These are phyloP conservation scores for Smithornis capensis DNA, from an alignment of 2,113 vertebrate genomes.

Conservation along the genomic window DNA sequence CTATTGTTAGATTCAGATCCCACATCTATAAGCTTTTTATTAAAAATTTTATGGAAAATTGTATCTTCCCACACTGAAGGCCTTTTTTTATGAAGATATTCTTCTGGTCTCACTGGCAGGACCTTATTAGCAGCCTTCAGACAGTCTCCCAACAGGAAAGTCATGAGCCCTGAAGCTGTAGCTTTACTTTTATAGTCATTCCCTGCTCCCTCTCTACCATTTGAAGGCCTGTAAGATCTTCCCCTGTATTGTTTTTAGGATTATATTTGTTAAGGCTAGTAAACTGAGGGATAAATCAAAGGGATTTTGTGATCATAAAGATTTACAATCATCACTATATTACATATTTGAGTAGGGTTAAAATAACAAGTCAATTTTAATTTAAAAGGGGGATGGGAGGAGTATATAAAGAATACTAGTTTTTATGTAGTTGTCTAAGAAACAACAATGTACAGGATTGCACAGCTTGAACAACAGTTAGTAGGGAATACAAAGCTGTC, in stretches of 20 bases:
- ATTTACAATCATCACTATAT: slow-evolving; percentile 35
- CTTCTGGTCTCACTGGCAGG: background rate
- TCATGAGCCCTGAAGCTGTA: slow-evolving; percentile 28
- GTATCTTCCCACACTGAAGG: slow-evolving; percentile 17
- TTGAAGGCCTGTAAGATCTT: slow-evolving; percentile 25
- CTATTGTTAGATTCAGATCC: background rate
- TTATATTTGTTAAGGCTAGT: slow-evolving; percentile 42
- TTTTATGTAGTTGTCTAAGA: background rate
- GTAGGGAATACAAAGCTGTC: background rate
- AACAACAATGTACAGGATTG: background rate
- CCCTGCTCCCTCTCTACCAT: background rate
- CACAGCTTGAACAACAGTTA: background rate
- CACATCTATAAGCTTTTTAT: slow-evolving; percentile 31
- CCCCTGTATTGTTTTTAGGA: slow-evolving; percentile 44
- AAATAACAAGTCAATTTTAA: slow-evolving; percentile 54
- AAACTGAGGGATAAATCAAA: slow-evolving; percentile 41
- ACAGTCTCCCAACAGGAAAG: slow-evolving; percentile 22
- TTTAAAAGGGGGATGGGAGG: background rate
- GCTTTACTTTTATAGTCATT: background rate
- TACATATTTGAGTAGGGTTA: slow-evolving; percentile 59
- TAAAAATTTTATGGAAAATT: background rate
- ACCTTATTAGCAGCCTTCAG: slow-evolving; percentile 33
- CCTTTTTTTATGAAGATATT: background rate
- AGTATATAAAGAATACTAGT: background rate
- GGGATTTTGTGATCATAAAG: slow-evolving; percentile 41